Conservation (phyloP, 2,113 vertebrate genomes). For the Odocoileus virginianus region DNA sequence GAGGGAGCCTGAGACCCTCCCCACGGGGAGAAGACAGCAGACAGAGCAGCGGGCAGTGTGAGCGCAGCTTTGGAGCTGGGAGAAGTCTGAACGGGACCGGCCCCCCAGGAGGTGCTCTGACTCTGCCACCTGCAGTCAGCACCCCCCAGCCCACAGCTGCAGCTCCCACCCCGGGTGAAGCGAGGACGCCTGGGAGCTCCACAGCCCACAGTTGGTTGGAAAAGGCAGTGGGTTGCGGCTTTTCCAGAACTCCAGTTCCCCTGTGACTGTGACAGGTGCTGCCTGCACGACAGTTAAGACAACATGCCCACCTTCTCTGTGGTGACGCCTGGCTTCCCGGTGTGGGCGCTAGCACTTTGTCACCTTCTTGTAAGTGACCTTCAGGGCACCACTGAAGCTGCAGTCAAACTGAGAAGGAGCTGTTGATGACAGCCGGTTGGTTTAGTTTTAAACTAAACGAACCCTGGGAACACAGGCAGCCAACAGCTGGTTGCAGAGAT, state of each 20-base stretch:
- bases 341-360: conserved; percentile 50
- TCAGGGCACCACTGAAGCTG: conserved; percentile 59
- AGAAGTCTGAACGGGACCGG: neutral
- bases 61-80: neutral
- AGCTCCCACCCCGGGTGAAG: rapidly evolving
- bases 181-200: neutral
- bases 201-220: neutral
- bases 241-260: neutral
- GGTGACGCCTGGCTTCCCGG: conserved; percentile 41
- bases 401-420: conserved; percentile 57
- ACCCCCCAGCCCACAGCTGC: neutral
- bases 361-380: neutral
- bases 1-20: neutral
- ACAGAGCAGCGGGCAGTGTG: neutral
- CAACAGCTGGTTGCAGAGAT: neutral
- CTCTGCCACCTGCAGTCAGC: neutral
- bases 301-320: conserved; percentile 28
- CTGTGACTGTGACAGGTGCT: neutral
- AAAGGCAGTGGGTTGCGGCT: neutral
- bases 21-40: neutral
- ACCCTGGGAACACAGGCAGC: neutral
- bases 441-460: conserved; percentile 24
- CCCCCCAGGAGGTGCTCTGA: neutral
- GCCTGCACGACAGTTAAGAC: neutral
- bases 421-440: conserved; percentile 57